These are phyloP conservation scores for Phasia obesa DNA, from an alignment of 2,888 invertebrate genomes.

Conservation along the genomic window DNA sequence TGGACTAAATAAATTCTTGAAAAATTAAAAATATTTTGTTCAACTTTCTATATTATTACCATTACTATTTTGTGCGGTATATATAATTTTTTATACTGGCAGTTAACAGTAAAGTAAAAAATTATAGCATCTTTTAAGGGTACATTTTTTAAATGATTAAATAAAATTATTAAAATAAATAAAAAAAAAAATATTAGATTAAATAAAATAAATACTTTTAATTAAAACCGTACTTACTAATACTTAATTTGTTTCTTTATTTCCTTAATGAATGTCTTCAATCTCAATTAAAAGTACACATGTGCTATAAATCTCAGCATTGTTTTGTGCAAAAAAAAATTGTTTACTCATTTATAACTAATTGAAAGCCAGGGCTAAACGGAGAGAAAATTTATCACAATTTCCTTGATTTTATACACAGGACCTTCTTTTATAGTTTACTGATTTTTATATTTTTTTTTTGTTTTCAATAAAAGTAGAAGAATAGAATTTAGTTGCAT, in stretches of 20 bases:
- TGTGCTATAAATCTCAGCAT: slow-evolving; percentile 10
- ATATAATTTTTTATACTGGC: slow-evolving; percentile 19
- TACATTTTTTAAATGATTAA: not conserved
- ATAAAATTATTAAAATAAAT: no score
- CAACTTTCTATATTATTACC: not conserved
- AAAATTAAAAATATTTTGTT: slow-evolving; percentile 20
- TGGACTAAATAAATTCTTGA: slow-evolving; percentile 48
- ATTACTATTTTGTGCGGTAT: not conserved
- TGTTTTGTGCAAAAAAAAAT: not conserved
- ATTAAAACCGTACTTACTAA: slow-evolving; percentile 5
- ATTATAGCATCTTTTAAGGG: slow-evolving; percentile 2
- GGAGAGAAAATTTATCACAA: slow-evolving; percentile 23
- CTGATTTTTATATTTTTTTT: no score
- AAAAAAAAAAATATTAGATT: no score
- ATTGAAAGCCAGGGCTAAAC: slow-evolving; percentile 11
- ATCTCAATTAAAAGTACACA: not conserved
- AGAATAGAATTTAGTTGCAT: slow-evolving; percentile 18
- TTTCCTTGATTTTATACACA: slow-evolving; percentile 10
- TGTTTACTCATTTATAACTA: slow-evolving; percentile 21
- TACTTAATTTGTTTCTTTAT: slow-evolving; percentile 18
- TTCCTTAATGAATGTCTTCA: slow-evolving; percentile 8
- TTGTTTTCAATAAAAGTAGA: not conserved
- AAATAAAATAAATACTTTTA: not conserved
- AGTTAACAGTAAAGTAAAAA: not conserved
- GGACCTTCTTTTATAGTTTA: not conserved